Evolutionary conservation across 1,140 invertebrate species (phyloP).

Genomic region (Hylaeus volcanicus): DNA sequence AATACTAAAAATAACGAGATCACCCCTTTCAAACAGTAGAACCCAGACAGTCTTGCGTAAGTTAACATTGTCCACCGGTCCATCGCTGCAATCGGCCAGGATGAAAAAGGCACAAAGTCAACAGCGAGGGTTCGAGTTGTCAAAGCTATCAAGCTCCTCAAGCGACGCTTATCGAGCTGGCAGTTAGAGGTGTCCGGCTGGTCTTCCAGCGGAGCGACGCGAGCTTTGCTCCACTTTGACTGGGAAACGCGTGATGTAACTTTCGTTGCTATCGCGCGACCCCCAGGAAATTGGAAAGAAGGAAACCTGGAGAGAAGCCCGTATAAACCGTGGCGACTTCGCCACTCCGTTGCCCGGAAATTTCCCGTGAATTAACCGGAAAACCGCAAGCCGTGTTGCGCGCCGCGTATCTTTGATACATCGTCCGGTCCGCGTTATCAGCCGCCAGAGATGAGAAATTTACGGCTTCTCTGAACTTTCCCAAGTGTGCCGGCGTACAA

Average conservation of each 20-base stretch:
- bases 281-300: constrained; percentile 38
- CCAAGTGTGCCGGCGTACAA: background rate
- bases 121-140: no score
- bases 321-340: background rate
- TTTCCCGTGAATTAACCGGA: constrained; percentile 43
- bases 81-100: no score
- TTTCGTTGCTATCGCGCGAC: constrained; percentile 31
- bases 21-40: no score
- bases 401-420: constrained; percentile 9
- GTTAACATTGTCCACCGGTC: no score
- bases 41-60: no score
- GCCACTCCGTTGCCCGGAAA: constrained; percentile 15
- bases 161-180: background rate
- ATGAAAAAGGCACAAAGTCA: background rate
- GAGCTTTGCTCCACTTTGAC: background rate
- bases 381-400: constrained; percentile 11
- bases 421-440: constrained; percentile 10
- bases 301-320: background rate
- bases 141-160: background rate
- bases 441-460: constrained; percentile 17
- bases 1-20: no score
- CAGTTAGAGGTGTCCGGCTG: background rate
- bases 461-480: constrained; percentile 1
- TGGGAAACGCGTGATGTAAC: constrained; percentile 16
- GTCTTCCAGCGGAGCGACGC: background rate